Evolutionary conservation across 2,797 vertebrate genomes (phyloP).

Genomic region (Dallia pectoralis): DNA sequence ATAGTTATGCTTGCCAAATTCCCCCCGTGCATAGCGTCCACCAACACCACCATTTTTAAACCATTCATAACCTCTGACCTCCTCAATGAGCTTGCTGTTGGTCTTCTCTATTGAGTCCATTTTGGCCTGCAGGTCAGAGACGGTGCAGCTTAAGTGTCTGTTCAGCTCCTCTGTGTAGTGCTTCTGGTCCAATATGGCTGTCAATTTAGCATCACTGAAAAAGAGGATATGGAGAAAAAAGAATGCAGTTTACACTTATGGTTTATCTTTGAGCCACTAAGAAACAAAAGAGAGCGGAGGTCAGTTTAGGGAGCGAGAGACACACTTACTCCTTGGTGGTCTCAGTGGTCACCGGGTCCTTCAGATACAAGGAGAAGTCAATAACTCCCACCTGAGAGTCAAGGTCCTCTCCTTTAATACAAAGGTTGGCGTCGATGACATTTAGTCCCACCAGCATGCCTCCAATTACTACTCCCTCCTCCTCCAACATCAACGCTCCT

Average conservation of each 20-base stretch:
- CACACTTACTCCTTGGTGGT: constrained; percentile 85
- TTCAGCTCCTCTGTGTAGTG: constrained; percentile 98
- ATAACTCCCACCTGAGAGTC: constrained; percentile 98
- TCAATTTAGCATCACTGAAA: constrained; percentile 86
- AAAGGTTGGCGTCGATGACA: constrained; percentile 97
- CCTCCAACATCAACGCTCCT: constrained; percentile 90
- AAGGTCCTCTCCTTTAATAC: constrained; percentile 97
- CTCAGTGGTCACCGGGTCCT: constrained; percentile 82
- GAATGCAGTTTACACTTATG: neutral
- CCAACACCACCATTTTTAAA: neutral
- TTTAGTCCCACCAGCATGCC: constrained; percentile 96
- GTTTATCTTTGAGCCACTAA: neutral
- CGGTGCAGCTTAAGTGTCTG: constrained; percentile 91
- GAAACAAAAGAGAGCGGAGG: neutral
- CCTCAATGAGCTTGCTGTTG: constrained; percentile 95
- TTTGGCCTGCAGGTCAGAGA: constrained; percentile 94
- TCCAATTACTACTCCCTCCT: constrained; percentile 91
- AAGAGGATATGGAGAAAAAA: neutral
- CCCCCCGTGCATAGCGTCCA: too few species aligned
- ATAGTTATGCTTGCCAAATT: too few species aligned
- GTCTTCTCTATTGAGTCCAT: constrained; percentile 95
- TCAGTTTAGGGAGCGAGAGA: neutral
- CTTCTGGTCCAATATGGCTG: constrained; percentile 95
- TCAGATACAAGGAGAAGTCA: constrained; percentile 96
- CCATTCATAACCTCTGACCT: constrained; percentile 73